phyloP scores from a whole-genome alignment of 2,888 invertebrate species.

The Aromia moschata region DNA sequence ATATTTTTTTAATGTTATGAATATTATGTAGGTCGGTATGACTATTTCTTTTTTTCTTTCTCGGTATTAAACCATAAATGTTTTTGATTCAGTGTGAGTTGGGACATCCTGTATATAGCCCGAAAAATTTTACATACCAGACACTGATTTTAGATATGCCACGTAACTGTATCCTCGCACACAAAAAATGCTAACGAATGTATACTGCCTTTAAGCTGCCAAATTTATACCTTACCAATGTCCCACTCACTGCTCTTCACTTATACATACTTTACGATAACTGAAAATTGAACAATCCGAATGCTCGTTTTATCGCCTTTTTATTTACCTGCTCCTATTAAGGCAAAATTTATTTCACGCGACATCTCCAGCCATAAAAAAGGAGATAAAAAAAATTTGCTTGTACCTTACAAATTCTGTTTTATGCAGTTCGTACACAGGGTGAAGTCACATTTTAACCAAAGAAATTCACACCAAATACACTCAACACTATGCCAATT shows the following conservation, averaged over 20 bases:
- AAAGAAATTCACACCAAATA: too few relatives aligned
- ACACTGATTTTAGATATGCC: not conserved
- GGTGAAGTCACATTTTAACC: too few relatives aligned
- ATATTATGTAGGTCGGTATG: too few relatives aligned
- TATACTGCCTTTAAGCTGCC: constrained; percentile 27
- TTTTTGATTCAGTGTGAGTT: too few relatives aligned
- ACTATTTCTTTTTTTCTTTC: too few relatives aligned
- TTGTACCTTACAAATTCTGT: constrained; percentile 19
- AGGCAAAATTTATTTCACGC: constrained; percentile 29
- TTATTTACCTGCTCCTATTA: constrained; percentile 35
- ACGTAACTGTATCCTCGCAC: constrained; percentile 8
- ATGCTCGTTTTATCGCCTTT: constrained; percentile 34
- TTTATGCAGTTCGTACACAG: constrained; percentile 10
- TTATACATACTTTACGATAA: constrained; percentile 27
- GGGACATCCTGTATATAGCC: not conserved
- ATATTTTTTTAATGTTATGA: too few relatives aligned
- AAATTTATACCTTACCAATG: constrained; percentile 25
- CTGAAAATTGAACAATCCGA: constrained; percentile 33
- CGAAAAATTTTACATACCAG: not conserved
- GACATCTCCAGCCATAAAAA: constrained; percentile 9
- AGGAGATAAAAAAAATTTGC: constrained; percentile 12
- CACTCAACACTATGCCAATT: too few relatives aligned
- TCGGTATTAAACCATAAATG: too few relatives aligned
- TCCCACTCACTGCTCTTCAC: not conserved
- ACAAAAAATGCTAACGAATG: constrained; percentile 9